phyloP scores from a whole-genome alignment of 2,888 invertebrate genomes.

The Drosophila kanekoi region DNA sequence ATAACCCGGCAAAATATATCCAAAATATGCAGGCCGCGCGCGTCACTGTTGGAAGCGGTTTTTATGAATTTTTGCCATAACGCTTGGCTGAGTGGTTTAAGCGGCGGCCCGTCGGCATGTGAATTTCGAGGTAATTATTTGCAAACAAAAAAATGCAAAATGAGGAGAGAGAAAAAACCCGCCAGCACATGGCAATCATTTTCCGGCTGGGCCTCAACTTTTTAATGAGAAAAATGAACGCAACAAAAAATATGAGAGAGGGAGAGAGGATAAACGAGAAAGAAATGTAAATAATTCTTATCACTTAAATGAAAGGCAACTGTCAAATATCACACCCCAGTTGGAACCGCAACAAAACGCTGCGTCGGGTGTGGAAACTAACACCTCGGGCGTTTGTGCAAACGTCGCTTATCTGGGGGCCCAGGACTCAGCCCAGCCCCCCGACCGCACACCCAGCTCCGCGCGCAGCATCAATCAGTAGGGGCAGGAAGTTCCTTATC shows the following conservation, averaged over 20 bases:
- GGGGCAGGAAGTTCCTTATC: conserved; percentile 66
- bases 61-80: conserved; percentile 74
- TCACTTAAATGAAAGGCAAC: conserved; percentile 63
- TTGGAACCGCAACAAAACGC: conserved; percentile 52
- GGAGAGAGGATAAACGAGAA: conserved; percentile 8
- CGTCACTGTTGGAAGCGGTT: conserved; percentile 4
- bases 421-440: conserved; percentile 20
- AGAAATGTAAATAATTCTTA: conserved; percentile 72
- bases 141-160: conserved; percentile 51
- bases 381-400: conserved; percentile 66
- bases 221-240: conserved; percentile 71
- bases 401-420: conserved; percentile 57
- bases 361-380: conserved; percentile 61
- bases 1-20: conserved; percentile 48
- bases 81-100: conserved; percentile 73
- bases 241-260: conserved; percentile 24
- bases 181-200: conserved; percentile 68
- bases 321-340: conserved; percentile 75
- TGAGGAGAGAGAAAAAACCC: conserved; percentile 38
- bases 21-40: conserved; percentile 48
- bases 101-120: conserved; percentile 48
- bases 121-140: conserved; percentile 73
- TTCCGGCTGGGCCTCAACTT: conserved; percentile 65
- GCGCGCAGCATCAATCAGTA: conserved; percentile 46
- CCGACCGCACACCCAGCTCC: too few relatives aligned